Evolutionary conservation across 2,888 invertebrate genomes (phyloP).

Genomic region (Cephonodes hylas): DNA sequence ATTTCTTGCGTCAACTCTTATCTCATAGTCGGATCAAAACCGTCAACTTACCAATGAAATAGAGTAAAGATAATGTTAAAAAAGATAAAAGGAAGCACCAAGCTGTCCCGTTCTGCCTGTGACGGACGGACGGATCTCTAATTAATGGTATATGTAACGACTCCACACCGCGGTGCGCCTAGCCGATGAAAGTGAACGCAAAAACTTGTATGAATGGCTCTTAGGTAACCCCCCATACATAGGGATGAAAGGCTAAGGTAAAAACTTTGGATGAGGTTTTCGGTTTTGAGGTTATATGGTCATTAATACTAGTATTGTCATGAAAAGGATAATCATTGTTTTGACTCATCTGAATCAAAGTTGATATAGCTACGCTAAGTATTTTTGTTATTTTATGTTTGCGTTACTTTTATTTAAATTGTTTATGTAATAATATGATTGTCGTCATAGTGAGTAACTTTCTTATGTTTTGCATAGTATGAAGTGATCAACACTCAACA

Average conservation of each 20-base stretch:
- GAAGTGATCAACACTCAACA: no score
- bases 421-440: no score
- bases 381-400: no score
- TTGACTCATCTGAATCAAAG: no score
- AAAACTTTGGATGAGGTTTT: background rate
- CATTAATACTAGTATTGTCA: no score
- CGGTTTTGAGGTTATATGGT: no score
- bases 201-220: constrained; percentile 7
- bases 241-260: background rate
- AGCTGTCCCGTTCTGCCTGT: background rate
- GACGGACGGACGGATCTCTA: constrained; percentile 17
- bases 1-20: background rate
- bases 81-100: background rate
- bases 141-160: constrained; percentile 8
- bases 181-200: constrained; percentile 6
- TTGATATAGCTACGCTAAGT: no score
- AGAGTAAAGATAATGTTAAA: background rate
- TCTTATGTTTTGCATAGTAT: no score
- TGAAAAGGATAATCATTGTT: no score
- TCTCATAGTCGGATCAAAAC: background rate
- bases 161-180: background rate
- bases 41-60: background rate
- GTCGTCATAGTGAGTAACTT: no score
- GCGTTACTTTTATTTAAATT: no score
- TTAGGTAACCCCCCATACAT: background rate